A percentile compares a stretch with the other conserved stretches of the same genome.
Evolutionary conservation across 2,797 vertebrate species (phyloP).

Genomic region (Thamnophis elegans): DNA sequence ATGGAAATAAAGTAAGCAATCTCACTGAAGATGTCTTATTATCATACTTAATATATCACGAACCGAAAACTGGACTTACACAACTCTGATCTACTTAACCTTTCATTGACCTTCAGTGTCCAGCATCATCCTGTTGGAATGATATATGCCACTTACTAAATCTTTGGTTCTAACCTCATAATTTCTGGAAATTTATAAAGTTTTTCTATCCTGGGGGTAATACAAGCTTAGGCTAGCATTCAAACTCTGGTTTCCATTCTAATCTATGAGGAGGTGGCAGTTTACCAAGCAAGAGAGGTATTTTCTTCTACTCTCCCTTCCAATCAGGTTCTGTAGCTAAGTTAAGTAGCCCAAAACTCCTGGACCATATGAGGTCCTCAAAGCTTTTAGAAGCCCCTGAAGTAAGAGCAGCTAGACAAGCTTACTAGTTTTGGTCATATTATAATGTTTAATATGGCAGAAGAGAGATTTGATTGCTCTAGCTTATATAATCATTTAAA

Average conservation of each 20-base stretch:
- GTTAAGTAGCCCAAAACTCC: background rate
- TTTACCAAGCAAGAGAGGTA: background rate
- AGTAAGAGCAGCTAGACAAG: background rate
- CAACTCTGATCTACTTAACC: background rate
- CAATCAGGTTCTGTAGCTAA: background rate
- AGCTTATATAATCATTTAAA: background rate
- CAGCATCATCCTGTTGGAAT: background rate
- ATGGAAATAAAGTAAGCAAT: background rate
- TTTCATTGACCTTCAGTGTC: background rate
- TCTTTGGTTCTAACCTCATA: background rate
- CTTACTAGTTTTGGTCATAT: background rate
- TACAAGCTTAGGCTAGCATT: background rate
- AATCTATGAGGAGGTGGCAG: background rate
- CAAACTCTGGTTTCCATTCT: background rate
- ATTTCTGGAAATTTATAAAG: background rate
- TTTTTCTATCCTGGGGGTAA: background rate
- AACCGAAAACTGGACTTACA: background rate
- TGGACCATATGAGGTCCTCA: background rate
- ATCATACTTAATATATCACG: background rate
- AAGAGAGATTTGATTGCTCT: background rate
- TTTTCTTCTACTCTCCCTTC: too few relatives aligned
- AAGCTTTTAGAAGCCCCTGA: background rate
- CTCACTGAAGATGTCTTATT: background rate
- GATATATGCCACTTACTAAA: background rate
- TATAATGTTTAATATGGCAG: background rate